Evolutionary conservation across 53 echinoderm and acorn worm genomes (phyloP).

Genomic region (Paracentrotus lividus): DNA sequence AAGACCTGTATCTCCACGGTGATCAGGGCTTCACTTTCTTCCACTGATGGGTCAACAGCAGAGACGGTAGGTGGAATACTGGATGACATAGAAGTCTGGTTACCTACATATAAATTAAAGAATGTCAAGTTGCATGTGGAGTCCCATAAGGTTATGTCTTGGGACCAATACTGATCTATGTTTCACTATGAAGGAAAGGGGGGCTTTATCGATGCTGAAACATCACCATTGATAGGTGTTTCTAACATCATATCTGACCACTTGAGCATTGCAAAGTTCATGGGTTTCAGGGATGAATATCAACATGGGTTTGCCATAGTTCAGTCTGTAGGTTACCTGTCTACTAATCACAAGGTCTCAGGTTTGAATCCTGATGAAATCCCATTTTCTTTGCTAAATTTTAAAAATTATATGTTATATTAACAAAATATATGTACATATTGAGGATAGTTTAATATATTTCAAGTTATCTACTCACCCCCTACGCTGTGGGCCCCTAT

Average conservation of each 20-base stretch:
- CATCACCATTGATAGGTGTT: too few relatives aligned
- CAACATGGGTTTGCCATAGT: too few relatives aligned
- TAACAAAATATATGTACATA: background rate
- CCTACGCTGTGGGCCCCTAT: constrained; percentile 20
- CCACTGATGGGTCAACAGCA: constrained; percentile 26
- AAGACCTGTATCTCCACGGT: constrained; percentile 82
- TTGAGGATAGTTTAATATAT: background rate
- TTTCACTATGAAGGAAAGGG: too few relatives aligned
- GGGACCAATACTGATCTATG: background rate
- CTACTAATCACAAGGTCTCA: too few relatives aligned
- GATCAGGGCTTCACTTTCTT: constrained; percentile 88
- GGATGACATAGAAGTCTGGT: background rate
- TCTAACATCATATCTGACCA: too few relatives aligned
- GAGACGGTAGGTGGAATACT: background rate
- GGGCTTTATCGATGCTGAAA: too few relatives aligned
- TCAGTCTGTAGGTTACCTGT: too few relatives aligned
- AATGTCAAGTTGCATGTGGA: background rate
- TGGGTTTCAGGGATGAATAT: too few relatives aligned
- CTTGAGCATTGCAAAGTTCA: too few relatives aligned
- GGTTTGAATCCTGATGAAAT: too few relatives aligned
- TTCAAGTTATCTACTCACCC: background rate
- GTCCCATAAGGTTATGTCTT: background rate
- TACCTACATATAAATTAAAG: background rate
- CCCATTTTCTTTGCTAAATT: too few relatives aligned
- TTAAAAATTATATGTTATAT: too few relatives aligned